A percentile compares a stretch with the other conserved stretches of the same genome.
Conservation (phyloP, 2,113 vertebrate species). For the Chascanopsetta lugubris region DNA sequence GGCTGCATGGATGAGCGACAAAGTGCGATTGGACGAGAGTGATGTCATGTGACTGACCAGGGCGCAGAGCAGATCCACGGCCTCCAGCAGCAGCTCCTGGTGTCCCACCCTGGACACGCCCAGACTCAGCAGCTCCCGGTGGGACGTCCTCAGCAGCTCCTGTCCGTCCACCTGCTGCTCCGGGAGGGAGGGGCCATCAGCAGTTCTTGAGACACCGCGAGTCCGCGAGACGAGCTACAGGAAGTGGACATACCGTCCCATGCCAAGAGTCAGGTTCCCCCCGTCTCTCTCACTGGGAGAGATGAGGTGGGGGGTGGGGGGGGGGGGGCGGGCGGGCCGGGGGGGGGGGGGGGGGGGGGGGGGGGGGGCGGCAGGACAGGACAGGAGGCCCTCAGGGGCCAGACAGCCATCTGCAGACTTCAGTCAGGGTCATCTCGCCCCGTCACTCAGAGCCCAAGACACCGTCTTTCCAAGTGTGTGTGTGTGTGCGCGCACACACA, state of each 20-base stretch:
- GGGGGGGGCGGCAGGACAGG: constrained; percentile 29
- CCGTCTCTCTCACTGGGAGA: constrained; percentile 71
- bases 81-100: no score
- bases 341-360: no score
- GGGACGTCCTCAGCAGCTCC: no score
- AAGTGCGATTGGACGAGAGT: no score
- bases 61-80: no score
- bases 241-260: constrained; percentile 40
- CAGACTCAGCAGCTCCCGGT: no score
- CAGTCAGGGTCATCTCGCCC: constrained; percentile 65
- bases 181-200: not conserved
- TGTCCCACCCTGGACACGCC: no score
- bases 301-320: constrained; percentile 68
- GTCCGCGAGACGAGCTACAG: constrained; percentile 1
- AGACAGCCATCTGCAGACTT: constrained; percentile 68
- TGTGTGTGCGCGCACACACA: constrained; percentile 12
- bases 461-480: constrained; percentile 16
- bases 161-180: no score
- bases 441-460: constrained; percentile 65
- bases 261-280: constrained; percentile 75
- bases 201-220: constrained; percentile 8
- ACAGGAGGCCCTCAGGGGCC: constrained; percentile 66
- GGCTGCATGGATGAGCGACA: no score
- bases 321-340: no score
- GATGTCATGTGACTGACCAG: no score